Conservation (phyloP, 2,888 invertebrate species). For the Calameuta filiformis region DNA sequence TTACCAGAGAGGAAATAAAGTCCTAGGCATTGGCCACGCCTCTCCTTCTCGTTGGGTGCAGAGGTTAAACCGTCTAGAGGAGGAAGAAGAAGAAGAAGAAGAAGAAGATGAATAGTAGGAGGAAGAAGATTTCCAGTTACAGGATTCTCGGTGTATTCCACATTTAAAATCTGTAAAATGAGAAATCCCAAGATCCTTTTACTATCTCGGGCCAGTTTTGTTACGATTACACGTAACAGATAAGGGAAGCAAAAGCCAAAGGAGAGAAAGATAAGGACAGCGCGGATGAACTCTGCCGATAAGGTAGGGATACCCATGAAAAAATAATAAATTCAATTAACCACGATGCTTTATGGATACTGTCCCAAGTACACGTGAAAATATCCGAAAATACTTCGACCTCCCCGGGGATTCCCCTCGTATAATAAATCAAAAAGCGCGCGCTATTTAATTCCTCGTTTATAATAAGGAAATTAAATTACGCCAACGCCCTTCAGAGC, state of each 20-base stretch:
- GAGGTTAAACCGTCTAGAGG: conserved; percentile 16
- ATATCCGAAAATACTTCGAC: neutral
- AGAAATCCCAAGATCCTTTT: neutral
- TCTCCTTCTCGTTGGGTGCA: conserved; percentile 5
- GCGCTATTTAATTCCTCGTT: neutral
- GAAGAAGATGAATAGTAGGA: neutral
- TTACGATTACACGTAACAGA: neutral
- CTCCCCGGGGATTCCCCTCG: neutral
- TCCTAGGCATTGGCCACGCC: conserved; percentile 17
- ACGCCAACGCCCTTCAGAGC: neutral
- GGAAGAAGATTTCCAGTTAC: conserved; percentile 14
- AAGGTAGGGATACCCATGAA: neutral
- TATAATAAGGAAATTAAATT: conserved; percentile 5
- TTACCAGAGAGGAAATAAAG: conserved; percentile 14
- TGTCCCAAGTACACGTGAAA: neutral
- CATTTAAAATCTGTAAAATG: neutral
- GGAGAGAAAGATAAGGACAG: neutral
- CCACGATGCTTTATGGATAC: neutral
- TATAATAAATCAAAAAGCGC: neutral
- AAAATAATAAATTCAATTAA: neutral
- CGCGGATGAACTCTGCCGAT: neutral
- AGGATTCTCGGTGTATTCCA: conserved; percentile 1
- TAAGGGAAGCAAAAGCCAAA: neutral
- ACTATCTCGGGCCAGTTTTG: neutral
- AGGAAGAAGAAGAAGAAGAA: neutral